A percentile compares a stretch with the other conserved stretches of the same genome.
These are phyloP conservation scores for Cydia pomonella DNA, from an alignment of 1,140 invertebrate species.

Conservation along the genomic window DNA sequence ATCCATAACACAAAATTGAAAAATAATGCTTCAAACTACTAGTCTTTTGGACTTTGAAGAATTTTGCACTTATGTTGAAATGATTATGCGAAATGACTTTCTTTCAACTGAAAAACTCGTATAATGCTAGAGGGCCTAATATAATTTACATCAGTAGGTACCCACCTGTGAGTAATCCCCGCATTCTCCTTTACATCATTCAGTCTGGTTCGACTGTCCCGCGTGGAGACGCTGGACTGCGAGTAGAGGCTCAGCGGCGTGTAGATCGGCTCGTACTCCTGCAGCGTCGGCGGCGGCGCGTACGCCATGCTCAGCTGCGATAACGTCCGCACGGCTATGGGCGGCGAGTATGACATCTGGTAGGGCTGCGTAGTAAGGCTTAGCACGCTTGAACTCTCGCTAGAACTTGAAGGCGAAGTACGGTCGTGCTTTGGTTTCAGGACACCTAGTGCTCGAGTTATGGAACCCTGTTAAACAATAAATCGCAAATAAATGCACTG, in stretches of 20 bases:
- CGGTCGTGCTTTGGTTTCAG: conserved; percentile 83
- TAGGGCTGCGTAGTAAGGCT: conserved; percentile 67
- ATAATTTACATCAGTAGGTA: conserved; percentile 25
- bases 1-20: too few relatives aligned
- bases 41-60: too few relatives aligned
- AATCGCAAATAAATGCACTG: background rate
- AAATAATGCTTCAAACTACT: too few relatives aligned
- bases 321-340: conserved; percentile 69
- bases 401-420: conserved; percentile 82
- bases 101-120: too few relatives aligned
- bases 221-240: conserved; percentile 71
- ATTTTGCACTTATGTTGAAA: too few relatives aligned
- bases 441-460: conserved; percentile 86
- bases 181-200: conserved; percentile 68
- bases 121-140: too few relatives aligned
- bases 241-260: conserved; percentile 75
- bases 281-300: conserved; percentile 70
- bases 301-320: conserved; percentile 78
- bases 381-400: conserved; percentile 80
- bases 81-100: too few relatives aligned
- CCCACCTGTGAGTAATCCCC: conserved; percentile 70
- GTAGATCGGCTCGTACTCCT: conserved; percentile 75
- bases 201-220: conserved; percentile 67
- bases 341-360: conserved; percentile 71
- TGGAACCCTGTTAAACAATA: conserved; percentile 83